Evolutionary conservation across 2,888 invertebrate species (phyloP).

Genomic region (Agriopis leucophaearia): DNA sequence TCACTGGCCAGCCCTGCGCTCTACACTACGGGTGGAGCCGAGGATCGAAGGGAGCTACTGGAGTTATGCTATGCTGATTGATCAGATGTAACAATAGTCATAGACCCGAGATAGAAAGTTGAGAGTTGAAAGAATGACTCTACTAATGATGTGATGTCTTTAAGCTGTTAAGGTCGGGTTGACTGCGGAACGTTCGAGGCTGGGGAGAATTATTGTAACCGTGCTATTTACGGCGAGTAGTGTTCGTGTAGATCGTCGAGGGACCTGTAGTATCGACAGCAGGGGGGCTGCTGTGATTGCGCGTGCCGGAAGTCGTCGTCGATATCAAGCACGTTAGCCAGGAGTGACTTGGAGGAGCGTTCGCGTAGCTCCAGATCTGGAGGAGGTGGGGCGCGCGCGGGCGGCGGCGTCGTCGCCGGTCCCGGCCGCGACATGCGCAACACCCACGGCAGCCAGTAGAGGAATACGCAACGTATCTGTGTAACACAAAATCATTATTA

Average conservation of each 20-base stretch:
- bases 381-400: constrained; percentile 91
- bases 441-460: constrained; percentile 99
- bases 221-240: constrained; percentile 87
- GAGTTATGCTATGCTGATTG: constrained; percentile 72
- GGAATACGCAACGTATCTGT: constrained; percentile 95
- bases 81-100: constrained; percentile 65
- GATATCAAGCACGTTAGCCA: constrained; percentile 98
- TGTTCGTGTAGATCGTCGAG: constrained; percentile 87
- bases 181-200: constrained; percentile 82
- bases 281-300: constrained; percentile 90
- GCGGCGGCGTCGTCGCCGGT: constrained; percentile 86
- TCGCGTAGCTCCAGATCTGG: constrained; percentile 95
- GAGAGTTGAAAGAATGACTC: constrained; percentile 57
- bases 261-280: constrained; percentile 93
- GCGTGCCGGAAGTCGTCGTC: constrained; percentile 97
- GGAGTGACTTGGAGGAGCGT: constrained; percentile 96
- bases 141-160: constrained; percentile 49
- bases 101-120: constrained; percentile 68
- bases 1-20: constrained; percentile 73
- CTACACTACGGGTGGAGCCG: constrained; percentile 81
- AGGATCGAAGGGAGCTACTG: constrained; percentile 82
- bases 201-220: constrained; percentile 83
- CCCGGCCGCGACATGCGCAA: constrained; percentile 95
- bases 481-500: constrained; percentile 15
- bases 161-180: constrained; percentile 79